These are phyloP conservation scores for Corella eumyota DNA, from an alignment of 23 tunicate species.

Conservation along the genomic window DNA sequence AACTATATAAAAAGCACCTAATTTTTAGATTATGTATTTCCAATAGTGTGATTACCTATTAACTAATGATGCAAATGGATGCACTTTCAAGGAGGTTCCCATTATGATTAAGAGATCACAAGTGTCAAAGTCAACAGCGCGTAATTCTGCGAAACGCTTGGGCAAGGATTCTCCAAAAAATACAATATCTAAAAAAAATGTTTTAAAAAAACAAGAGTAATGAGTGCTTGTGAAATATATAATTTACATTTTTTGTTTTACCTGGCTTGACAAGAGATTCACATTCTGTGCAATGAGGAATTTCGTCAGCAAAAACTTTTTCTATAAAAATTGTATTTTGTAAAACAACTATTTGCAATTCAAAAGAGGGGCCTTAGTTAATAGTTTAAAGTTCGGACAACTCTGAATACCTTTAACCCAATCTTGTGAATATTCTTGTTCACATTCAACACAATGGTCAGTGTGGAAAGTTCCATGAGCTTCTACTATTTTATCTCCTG, in stretches of 20 bases:
- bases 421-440: conserved; percentile 25
- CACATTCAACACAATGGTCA: conserved; percentile 59
- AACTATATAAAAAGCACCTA: too few relatives aligned
- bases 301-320: conserved; percentile 53
- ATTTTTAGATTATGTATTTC: too few relatives aligned
- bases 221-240: not conserved
- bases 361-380: too few relatives aligned
- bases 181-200: conserved; percentile 44
- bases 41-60: too few relatives aligned
- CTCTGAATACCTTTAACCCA: conserved; percentile 80
- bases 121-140: conserved; percentile 33
- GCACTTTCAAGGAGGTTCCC: conserved; percentile 87
- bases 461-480: conserved; percentile 86
- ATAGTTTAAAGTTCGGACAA: too few relatives aligned
- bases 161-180: conserved; percentile 84
- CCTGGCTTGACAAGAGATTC: conserved; percentile 65
- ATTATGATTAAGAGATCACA: conserved; percentile 76
- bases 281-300: conserved; percentile 41
- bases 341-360: too few relatives aligned
- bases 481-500: conserved; percentile 76
- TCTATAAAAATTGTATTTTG: conserved; percentile 26
- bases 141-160: conserved; percentile 17
- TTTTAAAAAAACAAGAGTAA: not conserved
- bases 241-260: not conserved
- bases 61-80: conserved; percentile 71